Base-by-base conservation (phyloP, 2,888 invertebrate genomes). In the Protodeltote pygarga region DNA sequence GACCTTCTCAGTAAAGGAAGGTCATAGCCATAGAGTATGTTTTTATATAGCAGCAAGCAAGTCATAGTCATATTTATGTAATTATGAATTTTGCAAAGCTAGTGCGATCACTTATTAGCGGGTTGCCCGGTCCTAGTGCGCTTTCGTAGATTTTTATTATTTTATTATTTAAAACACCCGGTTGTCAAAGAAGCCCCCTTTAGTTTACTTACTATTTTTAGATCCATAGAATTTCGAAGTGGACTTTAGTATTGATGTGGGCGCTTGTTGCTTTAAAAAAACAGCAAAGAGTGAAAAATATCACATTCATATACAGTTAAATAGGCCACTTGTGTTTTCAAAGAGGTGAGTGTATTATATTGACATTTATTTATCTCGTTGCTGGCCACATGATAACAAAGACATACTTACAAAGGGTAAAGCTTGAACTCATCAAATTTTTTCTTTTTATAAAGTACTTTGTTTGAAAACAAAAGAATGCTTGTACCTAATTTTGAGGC, bases 1-100 rank as follows among this genome's bases (percentile, higher is more conserved):
- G 88, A 89, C 89, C 89, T 90, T 89, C 83, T 78, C 15, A 38
- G 21, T 47, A 46, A 13, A 70, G 79, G 76, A 90, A 90, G 89
- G 89, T 90, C 89, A 86, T 66, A 65, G 40, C 17, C 63, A 60
- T 81, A 83, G n/a, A n/a, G n/a, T n/a, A n/a, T n/a, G n/a, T n/a
- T n/a, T n/a, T n/a, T n/a, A n/a, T n/a, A n/a, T n/a, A n/a, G n/a
- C n/a, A n/a, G n/a, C n/a, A n/a, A n/a, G n/a, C n/a, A n/a, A n/a
- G n/a, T n/a, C 67, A 73, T 66, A 65, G 40, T 20, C 63, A 60
- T 81, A 83, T 89, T 85, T 85, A 84, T 81, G 83, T 87, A 85
- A 85, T 85, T 82, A 75, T 21, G 60, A 85, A 85, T 85, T 82
- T 75, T 21, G 60, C 53, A 51, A 63, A 69, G 68, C 70, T 74